Conservation (phyloP, 2,888 invertebrate genomes). For the Drosophila kambysellisi region DNA sequence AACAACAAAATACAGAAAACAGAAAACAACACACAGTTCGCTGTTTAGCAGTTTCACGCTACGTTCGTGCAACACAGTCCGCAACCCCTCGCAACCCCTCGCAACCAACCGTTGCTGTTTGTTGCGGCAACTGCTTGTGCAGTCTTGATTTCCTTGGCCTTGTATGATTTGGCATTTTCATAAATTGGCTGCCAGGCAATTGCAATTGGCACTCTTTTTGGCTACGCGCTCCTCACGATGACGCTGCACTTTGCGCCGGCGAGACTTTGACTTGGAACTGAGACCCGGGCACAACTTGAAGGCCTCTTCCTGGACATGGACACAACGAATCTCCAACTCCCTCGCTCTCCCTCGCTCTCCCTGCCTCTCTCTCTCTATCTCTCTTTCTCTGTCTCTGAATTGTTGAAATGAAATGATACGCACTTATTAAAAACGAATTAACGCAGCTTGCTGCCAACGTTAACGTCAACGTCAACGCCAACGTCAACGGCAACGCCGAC, state of each 20-base stretch:
- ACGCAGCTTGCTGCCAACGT: conserved; percentile 69
- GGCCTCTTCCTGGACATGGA: conserved; percentile 13
- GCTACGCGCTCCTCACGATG: conserved; percentile 61
- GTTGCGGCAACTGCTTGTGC: conserved; percentile 54
- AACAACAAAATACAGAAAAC: conserved; percentile 12
- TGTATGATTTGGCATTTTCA: conserved; percentile 77
- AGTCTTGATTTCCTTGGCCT: conserved; percentile 78
- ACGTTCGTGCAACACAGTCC: conserved; percentile 40
- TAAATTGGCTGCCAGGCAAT: conserved; percentile 82
- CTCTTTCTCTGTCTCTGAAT: conserved; percentile 38
- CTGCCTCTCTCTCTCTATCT: not conserved
- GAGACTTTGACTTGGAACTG: conserved; percentile 48
- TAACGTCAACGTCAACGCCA: not conserved
- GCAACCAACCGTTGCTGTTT: not conserved
- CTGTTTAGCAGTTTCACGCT: conserved; percentile 70
- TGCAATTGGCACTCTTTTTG: conserved; percentile 81
- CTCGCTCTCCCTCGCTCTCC: conserved; percentile 8
- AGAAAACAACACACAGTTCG: conserved; percentile 27
- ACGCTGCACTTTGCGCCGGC: conserved; percentile 62
- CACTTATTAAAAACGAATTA: conserved; percentile 82
- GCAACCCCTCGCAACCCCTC: not conserved
- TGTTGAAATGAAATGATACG: conserved; percentile 81
- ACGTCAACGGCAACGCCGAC: conserved; percentile 4
- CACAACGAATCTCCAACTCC: conserved; percentile 7
- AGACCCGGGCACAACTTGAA: conserved; percentile 23